Conservation (phyloP, 2,888 invertebrate species). For the Anthophora plumipes region DNA sequence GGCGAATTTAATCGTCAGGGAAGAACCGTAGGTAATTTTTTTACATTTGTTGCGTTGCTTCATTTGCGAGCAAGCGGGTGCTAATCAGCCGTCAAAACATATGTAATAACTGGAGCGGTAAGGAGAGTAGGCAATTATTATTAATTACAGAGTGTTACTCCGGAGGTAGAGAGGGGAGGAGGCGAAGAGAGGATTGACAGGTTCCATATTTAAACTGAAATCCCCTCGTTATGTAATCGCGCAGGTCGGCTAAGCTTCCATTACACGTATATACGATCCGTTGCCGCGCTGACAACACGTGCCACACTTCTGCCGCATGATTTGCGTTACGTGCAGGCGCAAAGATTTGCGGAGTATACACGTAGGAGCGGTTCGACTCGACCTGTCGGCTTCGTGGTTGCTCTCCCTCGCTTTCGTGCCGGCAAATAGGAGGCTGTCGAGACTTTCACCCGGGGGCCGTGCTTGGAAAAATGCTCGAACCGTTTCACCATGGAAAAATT, state of each 20-base stretch:
- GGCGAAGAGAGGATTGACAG: constrained; percentile 45
- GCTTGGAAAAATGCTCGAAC: constrained; percentile 39
- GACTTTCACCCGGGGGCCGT: constrained; percentile 62
- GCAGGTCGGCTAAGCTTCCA: constrained; percentile 31
- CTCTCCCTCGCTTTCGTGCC: constrained; percentile 53
- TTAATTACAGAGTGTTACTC: constrained; percentile 39
- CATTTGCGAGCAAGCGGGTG: background rate
- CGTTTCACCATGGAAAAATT: constrained; percentile 46
- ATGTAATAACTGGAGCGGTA: constrained; percentile 28
- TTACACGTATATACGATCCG: constrained; percentile 19
- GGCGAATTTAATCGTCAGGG: background rate
- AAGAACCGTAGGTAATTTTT: background rate
- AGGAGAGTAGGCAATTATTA: constrained; percentile 46
- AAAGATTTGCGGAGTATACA: constrained; percentile 41
- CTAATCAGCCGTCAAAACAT: constrained; percentile 39
- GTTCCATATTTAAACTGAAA: constrained; percentile 51
- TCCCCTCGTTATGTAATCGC: constrained; percentile 52
- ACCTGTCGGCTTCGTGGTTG: constrained; percentile 40
- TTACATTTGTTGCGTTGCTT: background rate
- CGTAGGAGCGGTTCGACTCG: constrained; percentile 51
- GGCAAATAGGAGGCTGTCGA: constrained; percentile 40
- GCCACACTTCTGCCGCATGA: constrained; percentile 58
- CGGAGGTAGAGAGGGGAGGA: background rate
- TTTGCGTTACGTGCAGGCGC: constrained; percentile 58
- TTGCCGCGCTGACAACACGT: constrained; percentile 53